These are phyloP conservation scores for Pseudopipra pipra DNA, from an alignment of 2,113 vertebrate species.

Conservation along the genomic window DNA sequence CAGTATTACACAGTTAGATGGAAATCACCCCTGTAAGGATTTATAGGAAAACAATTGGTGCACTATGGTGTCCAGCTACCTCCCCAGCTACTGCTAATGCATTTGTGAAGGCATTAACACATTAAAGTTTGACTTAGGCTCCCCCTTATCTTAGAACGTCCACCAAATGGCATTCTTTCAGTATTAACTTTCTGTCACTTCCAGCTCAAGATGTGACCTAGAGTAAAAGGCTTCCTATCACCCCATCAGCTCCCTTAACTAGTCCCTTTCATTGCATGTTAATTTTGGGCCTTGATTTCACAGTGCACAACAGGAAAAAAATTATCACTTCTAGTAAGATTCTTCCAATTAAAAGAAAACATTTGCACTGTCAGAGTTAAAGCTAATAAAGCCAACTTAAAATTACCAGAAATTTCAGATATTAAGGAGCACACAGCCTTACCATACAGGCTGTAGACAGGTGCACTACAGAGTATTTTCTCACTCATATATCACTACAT, in stretches of 20 bases:
- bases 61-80: slow-evolving; percentile 10
- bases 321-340: background rate
- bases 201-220: slow-evolving; percentile 2
- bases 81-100: background rate
- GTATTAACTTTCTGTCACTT: slow-evolving; percentile 60
- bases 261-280: background rate
- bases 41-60: slow-evolving; percentile 7
- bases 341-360: background rate
- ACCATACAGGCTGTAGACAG: background rate
- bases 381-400: background rate
- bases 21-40: background rate
- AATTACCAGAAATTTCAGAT: background rate
- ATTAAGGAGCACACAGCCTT: background rate
- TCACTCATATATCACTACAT: background rate
- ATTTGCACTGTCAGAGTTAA: background rate
- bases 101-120: background rate
- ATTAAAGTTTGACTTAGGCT: background rate
- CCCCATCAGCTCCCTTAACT: background rate
- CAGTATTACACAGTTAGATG: background rate
- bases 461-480: background rate
- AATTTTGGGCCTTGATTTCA: background rate
- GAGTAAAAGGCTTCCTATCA: slow-evolving; percentile 21
- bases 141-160: slow-evolving; percentile 11
- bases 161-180: slow-evolving; percentile 40
- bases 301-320: background rate